phyloP scores from a whole-genome alignment of 2,888 invertebrate genomes.

The Drosophila neutralis region DNA sequence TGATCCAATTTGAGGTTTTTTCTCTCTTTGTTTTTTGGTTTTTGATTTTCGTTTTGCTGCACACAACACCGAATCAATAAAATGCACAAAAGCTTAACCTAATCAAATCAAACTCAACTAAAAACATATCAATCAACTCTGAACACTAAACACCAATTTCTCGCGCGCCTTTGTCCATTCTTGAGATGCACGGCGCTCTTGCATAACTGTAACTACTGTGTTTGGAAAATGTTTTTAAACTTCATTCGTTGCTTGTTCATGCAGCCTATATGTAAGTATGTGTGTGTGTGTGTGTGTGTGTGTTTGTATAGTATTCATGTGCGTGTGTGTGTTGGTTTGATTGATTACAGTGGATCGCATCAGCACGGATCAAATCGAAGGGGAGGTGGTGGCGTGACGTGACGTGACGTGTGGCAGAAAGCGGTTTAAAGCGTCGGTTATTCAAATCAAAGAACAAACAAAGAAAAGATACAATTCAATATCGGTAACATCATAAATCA shows the following conservation, averaged over 20 bases:
- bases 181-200: constrained; percentile 18
- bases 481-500: constrained; percentile 68
- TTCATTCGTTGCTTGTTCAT: constrained; percentile 79
- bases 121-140: constrained; percentile 28
- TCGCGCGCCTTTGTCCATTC: constrained; percentile 11
- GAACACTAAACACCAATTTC: constrained; percentile 51
- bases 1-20: constrained; percentile 37
- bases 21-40: constrained; percentile 17
- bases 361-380: constrained; percentile 40
- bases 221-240: constrained; percentile 54
- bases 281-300: constrained; percentile 1
- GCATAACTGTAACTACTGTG: constrained; percentile 54
- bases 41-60: constrained; percentile 31
- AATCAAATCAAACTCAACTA: constrained; percentile 44
- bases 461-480: constrained; percentile 72
- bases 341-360: constrained; percentile 36
- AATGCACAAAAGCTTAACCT: constrained; percentile 44
- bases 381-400: constrained; percentile 41
- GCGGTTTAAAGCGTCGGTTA: constrained; percentile 65
- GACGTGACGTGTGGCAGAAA: constrained; percentile 55
- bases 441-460: constrained; percentile 69
- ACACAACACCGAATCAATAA: constrained; percentile 67
- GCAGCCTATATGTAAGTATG: constrained; percentile 69
- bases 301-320: constrained; percentile 4
- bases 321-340: constrained; percentile 14